Evolutionary conservation across 2,797 vertebrate species (phyloP).

Genomic region (Malurus splendens): DNA sequence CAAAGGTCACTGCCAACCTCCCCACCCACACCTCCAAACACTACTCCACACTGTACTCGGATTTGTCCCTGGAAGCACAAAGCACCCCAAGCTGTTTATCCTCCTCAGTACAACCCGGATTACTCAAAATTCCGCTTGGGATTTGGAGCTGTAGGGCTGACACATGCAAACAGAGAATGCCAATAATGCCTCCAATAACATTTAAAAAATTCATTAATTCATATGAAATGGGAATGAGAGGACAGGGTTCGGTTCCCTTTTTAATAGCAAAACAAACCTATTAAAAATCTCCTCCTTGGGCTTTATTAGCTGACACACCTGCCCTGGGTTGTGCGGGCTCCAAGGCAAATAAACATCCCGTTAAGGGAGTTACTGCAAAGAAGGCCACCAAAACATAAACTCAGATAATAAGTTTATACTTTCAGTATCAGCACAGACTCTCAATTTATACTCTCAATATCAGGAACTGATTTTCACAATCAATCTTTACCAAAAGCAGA

Average conservation of each 20-base stretch:
- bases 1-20: constrained; percentile 55
- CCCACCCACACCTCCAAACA: not conserved
- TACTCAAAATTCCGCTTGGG: not conserved
- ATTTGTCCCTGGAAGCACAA: not conserved
- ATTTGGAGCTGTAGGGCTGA: not conserved
- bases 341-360: not conserved
- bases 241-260: accelerated
- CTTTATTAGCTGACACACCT: not conserved
- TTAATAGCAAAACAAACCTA: not conserved
- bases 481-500: not conserved
- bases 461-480: accelerated
- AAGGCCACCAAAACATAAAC: not conserved
- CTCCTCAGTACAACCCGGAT: not conserved
- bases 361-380: not conserved
- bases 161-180: not conserved
- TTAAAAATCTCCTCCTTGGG: not conserved
- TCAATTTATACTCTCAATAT: no score
- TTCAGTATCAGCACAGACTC: not conserved
- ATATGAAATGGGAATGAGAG: accelerated
- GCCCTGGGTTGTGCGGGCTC: not conserved
- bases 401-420: not conserved
- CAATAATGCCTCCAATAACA: not conserved
- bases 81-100: not conserved
- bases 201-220: not conserved
- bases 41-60: not conserved